Percentiles rank a stretch among this genome's conserved stretches.
Evolutionary conservation across 2,888 invertebrate genomes (phyloP).

Genomic region (Syritta pipiens): DNA sequence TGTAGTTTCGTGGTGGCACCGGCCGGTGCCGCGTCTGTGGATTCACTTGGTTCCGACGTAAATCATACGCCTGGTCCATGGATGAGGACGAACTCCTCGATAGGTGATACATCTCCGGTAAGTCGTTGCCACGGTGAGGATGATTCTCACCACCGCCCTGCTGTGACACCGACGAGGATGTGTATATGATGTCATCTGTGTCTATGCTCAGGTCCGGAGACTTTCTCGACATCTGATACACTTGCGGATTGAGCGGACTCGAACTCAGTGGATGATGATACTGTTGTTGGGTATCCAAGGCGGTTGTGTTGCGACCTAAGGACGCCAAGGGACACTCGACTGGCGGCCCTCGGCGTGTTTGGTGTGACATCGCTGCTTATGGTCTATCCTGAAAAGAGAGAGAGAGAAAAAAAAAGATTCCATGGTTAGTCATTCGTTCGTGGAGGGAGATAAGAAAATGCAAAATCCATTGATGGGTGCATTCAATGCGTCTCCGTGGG

Average conservation of each 20-base stretch:
- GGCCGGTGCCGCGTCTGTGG: slow-evolving; percentile 51
- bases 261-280: slow-evolving; percentile 79
- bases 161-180: slow-evolving; percentile 74
- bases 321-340: slow-evolving; percentile 83
- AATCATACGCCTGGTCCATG: slow-evolving; percentile 71
- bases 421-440: slow-evolving; percentile 38
- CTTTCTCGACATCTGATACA: slow-evolving; percentile 79
- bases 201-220: slow-evolving; percentile 77
- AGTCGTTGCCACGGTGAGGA: slow-evolving; percentile 49
- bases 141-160: slow-evolving; percentile 69
- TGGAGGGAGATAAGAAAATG: slow-evolving; percentile 32
- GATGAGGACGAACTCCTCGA: slow-evolving; percentile 76
- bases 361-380: slow-evolving; percentile 77
- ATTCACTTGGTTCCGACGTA: slow-evolving; percentile 65
- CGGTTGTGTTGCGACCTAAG: slow-evolving; percentile 80
- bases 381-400: slow-evolving; percentile 52
- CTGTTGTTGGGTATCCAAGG: slow-evolving; percentile 76
- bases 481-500: slow-evolving; percentile 30
- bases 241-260: slow-evolving; percentile 79
- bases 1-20: slow-evolving; percentile 74
- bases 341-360: slow-evolving; percentile 78
- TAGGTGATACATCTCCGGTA: slow-evolving; percentile 73
- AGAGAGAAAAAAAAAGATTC: slow-evolving; percentile 4
- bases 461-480: slow-evolving; percentile 6
- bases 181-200: slow-evolving; percentile 75